Evolutionary conservation across 1,140 invertebrate species (phyloP).

Genomic region (Sesamia nonagrioides): DNA sequence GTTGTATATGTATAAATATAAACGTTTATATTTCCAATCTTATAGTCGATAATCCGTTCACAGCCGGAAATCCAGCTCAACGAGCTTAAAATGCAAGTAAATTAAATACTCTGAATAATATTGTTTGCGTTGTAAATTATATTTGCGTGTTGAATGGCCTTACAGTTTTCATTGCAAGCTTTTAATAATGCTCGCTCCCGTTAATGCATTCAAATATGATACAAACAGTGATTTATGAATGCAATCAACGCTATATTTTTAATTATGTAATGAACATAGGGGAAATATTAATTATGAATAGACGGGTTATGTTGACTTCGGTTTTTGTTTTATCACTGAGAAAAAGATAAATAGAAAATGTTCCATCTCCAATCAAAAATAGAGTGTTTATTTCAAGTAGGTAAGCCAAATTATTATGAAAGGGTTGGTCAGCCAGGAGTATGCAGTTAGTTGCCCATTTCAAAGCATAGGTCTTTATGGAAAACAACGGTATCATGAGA

Average conservation of each 20-base stretch:
- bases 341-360: too few species aligned
- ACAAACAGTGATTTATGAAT: slow-evolving; percentile 33
- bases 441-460: too few species aligned
- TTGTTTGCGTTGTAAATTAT: slow-evolving; percentile 19
- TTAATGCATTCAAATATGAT: slow-evolving; percentile 28
- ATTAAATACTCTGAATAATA: slow-evolving; percentile 33
- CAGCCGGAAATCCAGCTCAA: background rate
- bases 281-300: background rate
- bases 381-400: too few species aligned
- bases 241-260: slow-evolving; percentile 27
- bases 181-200: slow-evolving; percentile 14
- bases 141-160: slow-evolving; percentile 17
- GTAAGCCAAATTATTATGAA: too few species aligned
- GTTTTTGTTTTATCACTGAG: too few species aligned
- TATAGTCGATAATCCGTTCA: too few species aligned
- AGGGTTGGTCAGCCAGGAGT: too few species aligned
- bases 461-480: too few species aligned
- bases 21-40: too few species aligned
- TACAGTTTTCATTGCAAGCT: slow-evolving; percentile 1
- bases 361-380: too few species aligned
- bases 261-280: background rate
- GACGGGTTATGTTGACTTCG: background rate
- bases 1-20: too few species aligned
- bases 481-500: too few species aligned
- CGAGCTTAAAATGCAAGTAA: background rate